Conservation (phyloP, 1,140 invertebrate genomes). For the Drosophila ohnishii region DNA sequence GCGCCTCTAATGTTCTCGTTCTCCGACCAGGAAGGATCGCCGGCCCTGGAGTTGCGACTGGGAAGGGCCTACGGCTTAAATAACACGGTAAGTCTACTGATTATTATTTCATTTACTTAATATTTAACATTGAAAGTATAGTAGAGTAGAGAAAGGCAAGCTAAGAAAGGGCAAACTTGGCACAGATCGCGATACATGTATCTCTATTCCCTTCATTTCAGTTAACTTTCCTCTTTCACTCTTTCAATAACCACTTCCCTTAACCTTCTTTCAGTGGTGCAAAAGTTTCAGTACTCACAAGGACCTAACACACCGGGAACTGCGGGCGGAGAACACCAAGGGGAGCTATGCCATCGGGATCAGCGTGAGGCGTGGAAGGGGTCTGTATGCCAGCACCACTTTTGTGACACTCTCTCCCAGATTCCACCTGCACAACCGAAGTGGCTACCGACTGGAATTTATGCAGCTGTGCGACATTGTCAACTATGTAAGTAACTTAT, state of each 20-base stretch:
- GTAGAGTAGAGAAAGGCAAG: too few species aligned
- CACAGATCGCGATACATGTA: too few species aligned
- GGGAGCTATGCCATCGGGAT: constrained; percentile 91
- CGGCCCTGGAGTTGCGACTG: constrained; percentile 83
- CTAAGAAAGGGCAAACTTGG: too few species aligned
- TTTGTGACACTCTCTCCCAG: constrained; percentile 96
- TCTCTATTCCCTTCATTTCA: neutral
- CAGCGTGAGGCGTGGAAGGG: constrained; percentile 92
- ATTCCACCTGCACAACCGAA: constrained; percentile 96
- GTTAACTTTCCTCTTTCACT: neutral
- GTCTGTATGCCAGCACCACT: constrained; percentile 93
- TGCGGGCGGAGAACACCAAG: constrained; percentile 70
- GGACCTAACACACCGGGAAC: constrained; percentile 66
- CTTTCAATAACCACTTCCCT: neutral
- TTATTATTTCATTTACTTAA: neutral
- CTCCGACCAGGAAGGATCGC: constrained; percentile 91
- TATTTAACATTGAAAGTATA: constrained; percentile 36
- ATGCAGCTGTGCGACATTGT: constrained; percentile 92
- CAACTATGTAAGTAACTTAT: constrained; percentile 82
- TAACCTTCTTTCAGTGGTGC: constrained; percentile 87
- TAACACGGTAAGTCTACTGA: constrained; percentile 54
- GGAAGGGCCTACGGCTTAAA: constrained; percentile 67
- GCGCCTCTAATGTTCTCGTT: constrained; percentile 97
- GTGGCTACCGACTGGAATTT: constrained; percentile 91
- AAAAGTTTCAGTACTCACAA: constrained; percentile 88